These are phyloP conservation scores for Metellina segmentata DNA, from an alignment of 2,888 invertebrate species.

Conservation along the genomic window DNA sequence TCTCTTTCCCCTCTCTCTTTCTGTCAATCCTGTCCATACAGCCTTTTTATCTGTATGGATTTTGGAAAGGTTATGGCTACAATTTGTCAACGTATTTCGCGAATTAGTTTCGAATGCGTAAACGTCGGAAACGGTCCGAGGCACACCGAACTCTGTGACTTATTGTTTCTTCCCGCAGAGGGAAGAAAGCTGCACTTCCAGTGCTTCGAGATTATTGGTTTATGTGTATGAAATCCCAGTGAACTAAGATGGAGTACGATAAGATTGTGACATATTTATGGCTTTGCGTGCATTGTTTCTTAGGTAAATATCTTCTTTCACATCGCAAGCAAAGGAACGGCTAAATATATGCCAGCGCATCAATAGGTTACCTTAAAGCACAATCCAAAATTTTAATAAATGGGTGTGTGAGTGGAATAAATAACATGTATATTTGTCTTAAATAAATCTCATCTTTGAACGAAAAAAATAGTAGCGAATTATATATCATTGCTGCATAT, in stretches of 20 bases:
- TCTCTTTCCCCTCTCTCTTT: conserved; percentile 42
- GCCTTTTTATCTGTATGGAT: conserved; percentile 69
- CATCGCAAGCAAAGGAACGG: too few species aligned
- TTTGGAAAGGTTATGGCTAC: conserved; percentile 69
- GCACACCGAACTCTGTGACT: conserved; percentile 22
- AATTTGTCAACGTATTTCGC: conserved; percentile 72
- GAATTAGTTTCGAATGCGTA: conserved; percentile 71
- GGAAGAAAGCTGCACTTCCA: conserved; percentile 1
- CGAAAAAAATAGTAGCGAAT: too few species aligned
- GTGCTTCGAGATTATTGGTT: conserved; percentile 4
- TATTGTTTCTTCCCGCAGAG: conserved; percentile 28
- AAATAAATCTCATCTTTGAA: too few species aligned
- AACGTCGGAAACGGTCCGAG: conserved; percentile 40
- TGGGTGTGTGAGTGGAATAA: too few species aligned
- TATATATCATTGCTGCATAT: too few species aligned
- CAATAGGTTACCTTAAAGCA: too few species aligned
- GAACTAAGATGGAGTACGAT: background rate
- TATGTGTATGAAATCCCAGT: background rate
- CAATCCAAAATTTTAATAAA: too few species aligned
- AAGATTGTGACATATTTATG: background rate
- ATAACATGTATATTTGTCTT: too few species aligned
- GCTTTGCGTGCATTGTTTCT: background rate
- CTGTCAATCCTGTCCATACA: conserved; percentile 59
- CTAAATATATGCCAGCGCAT: too few species aligned
- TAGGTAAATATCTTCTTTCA: background rate